phyloP scores from a whole-genome alignment of 2,888 invertebrate genomes.

The Siphonodentalium dalli region DNA sequence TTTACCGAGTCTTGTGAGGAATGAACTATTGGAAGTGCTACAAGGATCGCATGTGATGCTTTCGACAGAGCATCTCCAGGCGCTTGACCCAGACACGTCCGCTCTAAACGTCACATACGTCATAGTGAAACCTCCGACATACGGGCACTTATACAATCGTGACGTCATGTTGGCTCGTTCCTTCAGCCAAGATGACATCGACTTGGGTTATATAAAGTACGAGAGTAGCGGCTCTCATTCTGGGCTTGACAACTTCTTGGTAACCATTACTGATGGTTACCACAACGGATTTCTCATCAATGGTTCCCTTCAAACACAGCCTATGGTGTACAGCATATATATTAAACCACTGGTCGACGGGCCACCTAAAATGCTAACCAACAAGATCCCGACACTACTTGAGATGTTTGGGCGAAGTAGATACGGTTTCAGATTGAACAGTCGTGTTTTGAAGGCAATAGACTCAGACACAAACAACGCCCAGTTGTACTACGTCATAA shows the following conservation, averaged over 20 bases:
- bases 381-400: constrained; percentile 48
- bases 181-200: constrained; percentile 62
- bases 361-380: constrained; percentile 54
- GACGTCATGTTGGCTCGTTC: constrained; percentile 39
- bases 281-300: constrained; percentile 58
- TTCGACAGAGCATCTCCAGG: constrained; percentile 43
- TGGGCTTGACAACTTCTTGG: constrained; percentile 55
- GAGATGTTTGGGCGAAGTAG: constrained; percentile 47
- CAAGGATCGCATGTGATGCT: constrained; percentile 52
- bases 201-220: constrained; percentile 57
- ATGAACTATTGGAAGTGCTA: constrained; percentile 52
- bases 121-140: constrained; percentile 59
- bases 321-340: constrained; percentile 56
- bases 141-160: constrained; percentile 52
- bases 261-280: constrained; percentile 54
- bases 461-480: constrained; percentile 50
- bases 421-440: constrained; percentile 54
- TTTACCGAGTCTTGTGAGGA: constrained; percentile 50
- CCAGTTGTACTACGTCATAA: constrained; percentile 53
- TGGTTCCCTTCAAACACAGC: constrained; percentile 48
- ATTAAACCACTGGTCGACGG: constrained; percentile 55
- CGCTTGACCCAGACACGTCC: constrained; percentile 56
- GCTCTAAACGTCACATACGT: constrained; percentile 52
- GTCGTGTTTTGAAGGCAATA: constrained; percentile 48
- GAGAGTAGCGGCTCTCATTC: constrained; percentile 48